Evolutionary conservation across 2,797 vertebrate species (phyloP).

Genomic region (Eospalax fontanierii): DNA sequence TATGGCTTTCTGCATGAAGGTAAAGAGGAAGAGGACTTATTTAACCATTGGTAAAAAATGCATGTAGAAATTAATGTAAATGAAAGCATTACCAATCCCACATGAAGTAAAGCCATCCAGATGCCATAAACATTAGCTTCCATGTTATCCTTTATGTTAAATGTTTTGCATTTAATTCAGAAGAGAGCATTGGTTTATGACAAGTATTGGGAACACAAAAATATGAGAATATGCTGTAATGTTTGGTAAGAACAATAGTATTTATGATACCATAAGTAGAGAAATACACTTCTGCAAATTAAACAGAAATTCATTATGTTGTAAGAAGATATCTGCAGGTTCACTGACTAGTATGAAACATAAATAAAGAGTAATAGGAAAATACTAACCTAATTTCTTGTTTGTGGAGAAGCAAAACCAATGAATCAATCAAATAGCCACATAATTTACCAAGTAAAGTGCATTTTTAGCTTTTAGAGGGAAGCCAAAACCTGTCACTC

Average conservation of each 20-base stretch:
- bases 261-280: background rate
- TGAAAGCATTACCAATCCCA: background rate
- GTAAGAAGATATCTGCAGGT: background rate
- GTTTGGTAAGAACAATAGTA: background rate
- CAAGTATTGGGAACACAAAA: background rate
- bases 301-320: background rate
- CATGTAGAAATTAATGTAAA: background rate
- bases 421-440: background rate
- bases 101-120: background rate
- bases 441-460: background rate
- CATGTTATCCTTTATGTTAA: background rate
- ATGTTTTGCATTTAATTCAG: background rate
- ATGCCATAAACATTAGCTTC: background rate
- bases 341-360: background rate
- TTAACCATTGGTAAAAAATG: background rate
- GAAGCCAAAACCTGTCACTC: background rate
- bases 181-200: background rate
- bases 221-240: background rate
- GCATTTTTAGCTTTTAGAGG: rapidly evolving
- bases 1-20: background rate
- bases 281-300: background rate
- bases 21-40: background rate
- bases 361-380: background rate
- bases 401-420: background rate
- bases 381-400: background rate